These are phyloP conservation scores for Acrocephalus scirpaceus DNA, from an alignment of 2,797 vertebrate genomes.

Conservation along the genomic window DNA sequence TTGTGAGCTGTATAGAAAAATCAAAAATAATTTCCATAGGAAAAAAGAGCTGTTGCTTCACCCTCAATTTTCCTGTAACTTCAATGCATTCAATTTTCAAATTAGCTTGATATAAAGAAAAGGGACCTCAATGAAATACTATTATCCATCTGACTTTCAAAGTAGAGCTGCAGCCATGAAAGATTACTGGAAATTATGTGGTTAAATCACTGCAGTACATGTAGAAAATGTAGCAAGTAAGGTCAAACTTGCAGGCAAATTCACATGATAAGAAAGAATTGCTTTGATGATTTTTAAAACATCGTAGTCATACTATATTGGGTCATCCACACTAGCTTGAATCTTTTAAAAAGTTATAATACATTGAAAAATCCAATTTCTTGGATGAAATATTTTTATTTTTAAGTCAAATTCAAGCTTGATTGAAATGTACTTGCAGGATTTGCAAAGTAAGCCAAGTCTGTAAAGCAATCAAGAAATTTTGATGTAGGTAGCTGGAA, in stretches of 20 bases:
- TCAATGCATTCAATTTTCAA: background rate
- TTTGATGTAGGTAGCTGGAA: slow-evolving; percentile 3
- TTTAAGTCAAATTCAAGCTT: slow-evolving; percentile 60
- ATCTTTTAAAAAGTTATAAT: slow-evolving; percentile 54
- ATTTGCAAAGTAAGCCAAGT: slow-evolving; percentile 58
- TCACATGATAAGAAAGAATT: slow-evolving; percentile 28
- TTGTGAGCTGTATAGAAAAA: background rate
- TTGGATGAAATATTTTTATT: slow-evolving; percentile 73
- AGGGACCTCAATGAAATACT: background rate
- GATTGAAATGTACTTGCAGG: slow-evolving; percentile 56
- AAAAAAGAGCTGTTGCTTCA: background rate
- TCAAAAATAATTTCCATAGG: background rate
- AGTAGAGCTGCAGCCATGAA: slow-evolving; percentile 1
- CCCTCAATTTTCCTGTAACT: background rate
- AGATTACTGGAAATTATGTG: slow-evolving; percentile 17
- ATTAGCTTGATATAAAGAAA: background rate
- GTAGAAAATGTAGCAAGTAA: slow-evolving; percentile 11
- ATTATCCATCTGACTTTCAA: slow-evolving; percentile 20
- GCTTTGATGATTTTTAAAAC: slow-evolving; percentile 58
- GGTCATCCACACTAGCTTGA: slow-evolving; percentile 43
- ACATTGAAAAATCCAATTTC: slow-evolving; percentile 67
- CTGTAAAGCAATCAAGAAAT: slow-evolving; percentile 51
- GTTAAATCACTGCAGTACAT: background rate
- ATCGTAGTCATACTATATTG: slow-evolving; percentile 22
- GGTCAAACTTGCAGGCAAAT: slow-evolving; percentile 58